A percentile compares a stretch with the other conserved stretches of the same genome.
These are phyloP conservation scores for Sebastes oblongus DNA, from an alignment of 2,797 vertebrate genomes.

Conservation along the genomic window DNA sequence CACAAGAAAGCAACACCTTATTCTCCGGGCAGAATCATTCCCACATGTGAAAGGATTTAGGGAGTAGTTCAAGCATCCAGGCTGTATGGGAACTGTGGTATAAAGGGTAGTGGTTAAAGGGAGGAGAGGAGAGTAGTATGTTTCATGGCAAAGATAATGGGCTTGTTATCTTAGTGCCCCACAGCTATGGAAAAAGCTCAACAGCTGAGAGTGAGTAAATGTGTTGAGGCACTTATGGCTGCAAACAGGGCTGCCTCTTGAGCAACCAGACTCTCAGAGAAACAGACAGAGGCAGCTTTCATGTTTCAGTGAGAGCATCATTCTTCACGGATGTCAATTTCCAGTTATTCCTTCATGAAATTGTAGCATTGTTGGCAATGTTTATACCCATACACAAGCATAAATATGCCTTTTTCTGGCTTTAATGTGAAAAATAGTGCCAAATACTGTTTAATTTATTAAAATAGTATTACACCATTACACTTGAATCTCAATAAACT, in stretches of 20 bases:
- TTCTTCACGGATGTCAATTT: not conserved
- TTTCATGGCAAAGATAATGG: constrained; percentile 43
- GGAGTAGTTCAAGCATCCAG: constrained; percentile 7
- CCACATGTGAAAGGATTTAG: not conserved
- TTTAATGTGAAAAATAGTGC: not conserved
- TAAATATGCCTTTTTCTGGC: not conserved
- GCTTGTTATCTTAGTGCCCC: constrained; percentile 27
- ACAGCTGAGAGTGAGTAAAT: constrained; percentile 8
- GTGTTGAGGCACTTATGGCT: constrained; percentile 29
- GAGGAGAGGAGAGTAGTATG: not conserved
- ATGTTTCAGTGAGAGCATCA: constrained; percentile 25
- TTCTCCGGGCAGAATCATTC: constrained; percentile 17
- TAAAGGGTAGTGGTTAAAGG: constrained; percentile 16
- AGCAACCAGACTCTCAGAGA: constrained; percentile 15
- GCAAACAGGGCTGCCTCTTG: constrained; percentile 10
- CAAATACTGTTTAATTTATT: not conserved
- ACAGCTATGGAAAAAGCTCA: constrained; percentile 36
- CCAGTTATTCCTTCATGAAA: not conserved
- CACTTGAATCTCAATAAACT: not conserved
- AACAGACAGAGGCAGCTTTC: constrained; percentile 27
- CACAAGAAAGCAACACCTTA: constrained; percentile 19
- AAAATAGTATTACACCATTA: not conserved
- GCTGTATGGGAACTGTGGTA: constrained; percentile 6
- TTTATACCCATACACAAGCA: not conserved
- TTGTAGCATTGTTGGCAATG: not conserved